These are phyloP conservation scores for Microctenopoma steveboyesi DNA, from an alignment of 2,797 vertebrate species.

Conservation along the genomic window DNA sequence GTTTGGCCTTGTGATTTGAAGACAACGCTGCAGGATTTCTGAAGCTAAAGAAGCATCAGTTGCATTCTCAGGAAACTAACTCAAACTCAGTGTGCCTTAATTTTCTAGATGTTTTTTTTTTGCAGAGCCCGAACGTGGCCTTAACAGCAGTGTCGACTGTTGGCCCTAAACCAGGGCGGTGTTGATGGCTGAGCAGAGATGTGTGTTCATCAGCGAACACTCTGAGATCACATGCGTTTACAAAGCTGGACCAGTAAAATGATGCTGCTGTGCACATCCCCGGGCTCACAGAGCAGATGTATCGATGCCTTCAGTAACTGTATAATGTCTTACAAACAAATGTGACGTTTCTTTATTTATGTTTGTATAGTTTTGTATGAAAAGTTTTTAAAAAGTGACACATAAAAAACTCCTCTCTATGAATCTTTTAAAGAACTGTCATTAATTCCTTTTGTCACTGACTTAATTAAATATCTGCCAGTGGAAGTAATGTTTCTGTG, in stretches of 20 bases:
- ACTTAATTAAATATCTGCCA: constrained; percentile 1
- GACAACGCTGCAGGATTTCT: not conserved
- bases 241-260: constrained; percentile 19
- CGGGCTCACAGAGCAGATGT: constrained; percentile 4
- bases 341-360: constrained; percentile 64
- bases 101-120: constrained; percentile 16
- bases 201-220: not conserved
- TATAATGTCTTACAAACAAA: constrained; percentile 11
- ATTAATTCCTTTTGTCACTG: not conserved
- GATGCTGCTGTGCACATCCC: constrained; percentile 22
- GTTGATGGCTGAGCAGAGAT: not conserved
- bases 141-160: constrained; percentile 12
- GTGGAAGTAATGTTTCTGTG: not conserved
- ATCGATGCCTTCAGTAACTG: constrained; percentile 23
- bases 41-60: not conserved
- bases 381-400: constrained; percentile 53
- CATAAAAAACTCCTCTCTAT: constrained; percentile 24
- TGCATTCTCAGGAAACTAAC: constrained; percentile 48
- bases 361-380: constrained; percentile 71
- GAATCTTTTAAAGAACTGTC: constrained; percentile 28
- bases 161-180: not conserved
- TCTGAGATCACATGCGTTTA: not conserved
- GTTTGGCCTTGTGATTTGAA: constrained; percentile 83
- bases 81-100: constrained; percentile 3
- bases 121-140: constrained; percentile 4